Conservation (phyloP, 2,888 invertebrate genomes). For the Caenorhabditis angaria region DNA sequence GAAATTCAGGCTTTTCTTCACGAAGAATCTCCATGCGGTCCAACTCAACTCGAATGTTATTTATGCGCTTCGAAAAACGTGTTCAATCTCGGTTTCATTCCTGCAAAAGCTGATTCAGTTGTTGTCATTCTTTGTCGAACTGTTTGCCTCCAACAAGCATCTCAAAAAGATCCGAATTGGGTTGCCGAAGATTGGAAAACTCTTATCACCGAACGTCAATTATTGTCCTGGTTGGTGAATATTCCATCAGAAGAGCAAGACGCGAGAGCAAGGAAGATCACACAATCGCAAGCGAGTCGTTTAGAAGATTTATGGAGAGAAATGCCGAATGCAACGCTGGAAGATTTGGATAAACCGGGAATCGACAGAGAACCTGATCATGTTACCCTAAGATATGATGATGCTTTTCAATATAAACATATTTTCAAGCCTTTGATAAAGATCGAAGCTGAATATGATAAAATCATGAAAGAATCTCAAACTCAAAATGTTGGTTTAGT, state of each 20-base stretch:
- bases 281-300: constrained; percentile 86
- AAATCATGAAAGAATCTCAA: constrained; percentile 94
- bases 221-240: constrained; percentile 95
- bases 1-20: constrained; percentile 75
- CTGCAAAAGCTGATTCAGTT: constrained; percentile 80
- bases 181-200: constrained; percentile 73
- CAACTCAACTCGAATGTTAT: constrained; percentile 97
- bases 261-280: constrained; percentile 91
- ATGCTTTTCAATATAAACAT: constrained; percentile 98
- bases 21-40: constrained; percentile 94
- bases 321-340: constrained; percentile 95
- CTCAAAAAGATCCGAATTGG: constrained; percentile 98
- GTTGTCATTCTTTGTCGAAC: constrained; percentile 86
- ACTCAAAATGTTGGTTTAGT: constrained; percentile 89
- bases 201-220: constrained; percentile 79
- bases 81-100: constrained; percentile 97
- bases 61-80: constrained; percentile 98
- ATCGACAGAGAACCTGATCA: constrained; percentile 97
- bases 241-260: constrained; percentile 97
- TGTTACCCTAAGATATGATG: constrained; percentile 84
- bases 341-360: constrained; percentile 96
- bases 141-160: constrained; percentile 96
- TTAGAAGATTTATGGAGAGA: constrained; percentile 99
- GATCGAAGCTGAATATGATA: constrained; percentile 97
- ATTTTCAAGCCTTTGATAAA: constrained; percentile 96